These are phyloP conservation scores for Philotrypesis tridentata DNA, from an alignment of 1,140 invertebrate species.

Conservation along the genomic window DNA sequence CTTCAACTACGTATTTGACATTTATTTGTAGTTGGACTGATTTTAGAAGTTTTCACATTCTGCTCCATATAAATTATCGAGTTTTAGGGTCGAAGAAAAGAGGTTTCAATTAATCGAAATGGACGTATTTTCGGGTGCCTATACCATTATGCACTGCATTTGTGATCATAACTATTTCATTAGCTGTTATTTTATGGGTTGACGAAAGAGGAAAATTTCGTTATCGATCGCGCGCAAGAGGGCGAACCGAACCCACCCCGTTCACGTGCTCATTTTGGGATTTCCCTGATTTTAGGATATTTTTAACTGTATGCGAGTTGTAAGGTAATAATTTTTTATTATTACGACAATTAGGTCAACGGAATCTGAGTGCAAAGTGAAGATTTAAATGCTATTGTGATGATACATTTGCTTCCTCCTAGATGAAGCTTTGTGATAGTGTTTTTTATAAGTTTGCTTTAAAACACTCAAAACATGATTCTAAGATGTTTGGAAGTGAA, in stretches of 20 bases:
- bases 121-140: slow-evolving; percentile 12
- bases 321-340: not conserved
- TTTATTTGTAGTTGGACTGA: no score
- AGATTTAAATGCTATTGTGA: not conserved
- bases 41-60: no score
- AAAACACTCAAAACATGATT: no score
- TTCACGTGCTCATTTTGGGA: not conserved
- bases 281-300: not conserved
- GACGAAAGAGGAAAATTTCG: not conserved
- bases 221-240: slow-evolving; percentile 4
- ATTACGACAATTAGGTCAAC: not conserved
- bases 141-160: not conserved
- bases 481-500: no score
- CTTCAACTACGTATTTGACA: no score
- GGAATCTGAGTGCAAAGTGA: not conserved
- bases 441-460: no score
- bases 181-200: not conserved
- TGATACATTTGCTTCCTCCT: not conserved
- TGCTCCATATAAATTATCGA: no score
- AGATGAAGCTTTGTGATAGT: no score
- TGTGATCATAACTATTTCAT: not conserved
- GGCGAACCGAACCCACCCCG: not conserved
- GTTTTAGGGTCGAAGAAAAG: not conserved
- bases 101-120: slow-evolving; percentile 29
- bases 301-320: not conserved